phyloP scores from a whole-genome alignment of 2,888 invertebrate species.

The Pristionchus entomophagus region DNA sequence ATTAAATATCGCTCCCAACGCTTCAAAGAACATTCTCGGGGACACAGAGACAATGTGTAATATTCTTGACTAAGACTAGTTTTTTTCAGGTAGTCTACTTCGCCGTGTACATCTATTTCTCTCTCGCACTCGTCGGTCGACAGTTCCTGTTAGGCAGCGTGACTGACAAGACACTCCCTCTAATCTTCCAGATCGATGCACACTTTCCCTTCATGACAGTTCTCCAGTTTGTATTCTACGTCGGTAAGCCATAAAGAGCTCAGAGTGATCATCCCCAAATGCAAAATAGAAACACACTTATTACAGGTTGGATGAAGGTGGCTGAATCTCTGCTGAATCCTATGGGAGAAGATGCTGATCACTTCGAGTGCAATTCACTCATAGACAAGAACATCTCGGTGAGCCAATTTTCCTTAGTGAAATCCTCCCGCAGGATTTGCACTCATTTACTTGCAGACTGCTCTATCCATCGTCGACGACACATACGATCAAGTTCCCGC shows the following conservation, averaged over 20 bases:
- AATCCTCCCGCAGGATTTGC: too few relatives aligned
- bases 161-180: not conserved
- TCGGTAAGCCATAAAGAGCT: slow-evolving; percentile 48
- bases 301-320: slow-evolving; percentile 60
- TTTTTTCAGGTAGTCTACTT: slow-evolving; percentile 66
- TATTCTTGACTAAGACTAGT: too few relatives aligned
- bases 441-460: too few relatives aligned
- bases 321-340: slow-evolving; percentile 74
- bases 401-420: too few relatives aligned
- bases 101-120: slow-evolving; percentile 61
- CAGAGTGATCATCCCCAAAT: not conserved
- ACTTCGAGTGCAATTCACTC: slow-evolving; percentile 67
- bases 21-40: too few relatives aligned
- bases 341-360: slow-evolving; percentile 73
- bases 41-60: too few relatives aligned
- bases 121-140: slow-evolving; percentile 57
- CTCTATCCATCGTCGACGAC: slow-evolving; percentile 60
- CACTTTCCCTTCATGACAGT: slow-evolving; percentile 67
- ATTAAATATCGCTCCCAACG: too few relatives aligned
- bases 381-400: slow-evolving; percentile 66
- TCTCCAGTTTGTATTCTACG: slow-evolving; percentile 64
- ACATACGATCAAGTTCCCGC: slow-evolving; percentile 51
- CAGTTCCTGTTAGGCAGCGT: slow-evolving; percentile 57
- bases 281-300: not conserved
- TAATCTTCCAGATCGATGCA: slow-evolving; percentile 57